These are phyloP conservation scores for Mystacides longicornis DNA, from an alignment of 2,888 invertebrate genomes.

Conservation along the genomic window DNA sequence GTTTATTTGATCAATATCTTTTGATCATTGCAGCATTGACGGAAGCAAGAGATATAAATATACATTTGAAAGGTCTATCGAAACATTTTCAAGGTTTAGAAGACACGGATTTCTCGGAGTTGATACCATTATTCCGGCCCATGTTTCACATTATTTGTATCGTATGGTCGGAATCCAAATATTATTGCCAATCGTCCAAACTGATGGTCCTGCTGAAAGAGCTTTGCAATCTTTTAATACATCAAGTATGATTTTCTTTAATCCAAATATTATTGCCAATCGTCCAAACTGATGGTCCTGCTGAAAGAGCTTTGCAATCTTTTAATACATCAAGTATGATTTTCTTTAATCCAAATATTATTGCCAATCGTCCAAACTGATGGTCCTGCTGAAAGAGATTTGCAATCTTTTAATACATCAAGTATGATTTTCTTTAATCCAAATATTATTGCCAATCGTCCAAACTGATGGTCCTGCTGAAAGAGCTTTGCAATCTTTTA, in stretches of 20 bases:
- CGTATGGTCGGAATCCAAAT: slow-evolving; percentile 84
- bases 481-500: not conserved
- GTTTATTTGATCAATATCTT: not conserved
- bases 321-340: not conserved
- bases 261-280: not conserved
- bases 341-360: not conserved
- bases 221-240: slow-evolving; percentile 84
- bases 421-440: slow-evolving; percentile 46
- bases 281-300: too few species aligned
- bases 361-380: slow-evolving; percentile 37
- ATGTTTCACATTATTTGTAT: slow-evolving; percentile 82
- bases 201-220: slow-evolving; percentile 83
- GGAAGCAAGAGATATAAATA: slow-evolving; percentile 84
- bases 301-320: not conserved
- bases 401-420: slow-evolving; percentile 85
- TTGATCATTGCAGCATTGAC: slow-evolving; percentile 56
- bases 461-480: too few species aligned
- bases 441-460: too few species aligned
- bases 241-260: slow-evolving; percentile 53
- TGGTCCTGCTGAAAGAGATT: slow-evolving; percentile 83
- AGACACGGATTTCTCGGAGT: slow-evolving; percentile 81
- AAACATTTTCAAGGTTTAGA: slow-evolving; percentile 74
- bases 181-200: slow-evolving; percentile 84
- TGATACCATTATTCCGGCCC: slow-evolving; percentile 66
- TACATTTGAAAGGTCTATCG: slow-evolving; percentile 76